These are phyloP conservation scores for Diplolepis rosae DNA, from an alignment of 2,888 invertebrate genomes.

Conservation along the genomic window DNA sequence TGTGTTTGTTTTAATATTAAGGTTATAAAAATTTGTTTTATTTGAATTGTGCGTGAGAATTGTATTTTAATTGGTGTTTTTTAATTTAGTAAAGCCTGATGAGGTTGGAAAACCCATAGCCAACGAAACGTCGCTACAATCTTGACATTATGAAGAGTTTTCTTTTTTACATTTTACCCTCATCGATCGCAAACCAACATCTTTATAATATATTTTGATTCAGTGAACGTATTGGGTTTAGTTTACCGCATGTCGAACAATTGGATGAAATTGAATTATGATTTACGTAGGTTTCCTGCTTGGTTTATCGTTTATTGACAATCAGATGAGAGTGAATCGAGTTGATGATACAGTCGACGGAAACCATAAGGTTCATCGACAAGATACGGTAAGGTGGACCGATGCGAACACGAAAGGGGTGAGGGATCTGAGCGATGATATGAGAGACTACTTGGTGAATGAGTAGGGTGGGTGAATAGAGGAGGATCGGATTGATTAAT, in stretches of 20 bases:
- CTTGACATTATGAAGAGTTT: too few relatives aligned
- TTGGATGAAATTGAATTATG: neutral
- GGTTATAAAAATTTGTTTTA: too few relatives aligned
- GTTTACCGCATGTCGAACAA: neutral
- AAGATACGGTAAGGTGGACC: slow-evolving; percentile 48
- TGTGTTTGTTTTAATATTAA: too few relatives aligned
- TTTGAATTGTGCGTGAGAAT: too few relatives aligned
- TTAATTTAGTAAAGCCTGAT: too few relatives aligned
- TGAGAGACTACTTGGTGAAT: slow-evolving; percentile 55
- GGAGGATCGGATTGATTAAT: slow-evolving; percentile 70
- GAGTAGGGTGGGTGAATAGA: slow-evolving; percentile 52
- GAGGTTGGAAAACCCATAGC: too few relatives aligned
- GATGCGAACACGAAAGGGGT: slow-evolving; percentile 36
- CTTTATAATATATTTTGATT: too few relatives aligned
- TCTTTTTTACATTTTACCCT: too few relatives aligned
- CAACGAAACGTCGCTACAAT: too few relatives aligned
- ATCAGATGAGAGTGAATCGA: slow-evolving; percentile 31
- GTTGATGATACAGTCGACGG: slow-evolving; percentile 44
- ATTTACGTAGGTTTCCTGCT: neutral
- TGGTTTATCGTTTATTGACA: neutral
- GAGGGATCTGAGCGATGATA: slow-evolving; percentile 64
- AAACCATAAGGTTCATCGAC: slow-evolving; percentile 48
- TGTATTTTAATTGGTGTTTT: too few relatives aligned
- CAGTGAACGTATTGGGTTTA: neutral
- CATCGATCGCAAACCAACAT: too few relatives aligned